Percentiles rank a stretch among this genome's conserved stretches.
Evolutionary conservation across 2,797 vertebrate genomes (phyloP).

Genomic region (Danio kyathit): DNA sequence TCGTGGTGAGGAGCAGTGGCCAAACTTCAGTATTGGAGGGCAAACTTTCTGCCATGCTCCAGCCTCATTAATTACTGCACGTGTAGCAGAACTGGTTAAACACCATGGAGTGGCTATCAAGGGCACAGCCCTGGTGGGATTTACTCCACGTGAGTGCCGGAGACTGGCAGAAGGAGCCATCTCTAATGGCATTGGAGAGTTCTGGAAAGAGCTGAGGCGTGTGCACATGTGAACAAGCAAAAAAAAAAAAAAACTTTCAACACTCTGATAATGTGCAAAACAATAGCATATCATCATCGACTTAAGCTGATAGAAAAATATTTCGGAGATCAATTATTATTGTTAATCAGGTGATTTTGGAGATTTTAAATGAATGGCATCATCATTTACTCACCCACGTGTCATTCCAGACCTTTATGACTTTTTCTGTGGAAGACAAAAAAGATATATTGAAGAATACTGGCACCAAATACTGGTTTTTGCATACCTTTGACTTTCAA

Average conservation of each 20-base stretch:
- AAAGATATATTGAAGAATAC: no score
- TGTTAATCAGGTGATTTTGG: no score
- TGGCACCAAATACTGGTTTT: no score
- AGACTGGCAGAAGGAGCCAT: constrained; percentile 75
- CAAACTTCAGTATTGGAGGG: constrained; percentile 66
- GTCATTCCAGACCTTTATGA: background rate
- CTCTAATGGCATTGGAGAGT: constrained; percentile 71
- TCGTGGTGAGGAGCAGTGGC: constrained; percentile 57
- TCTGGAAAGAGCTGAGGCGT: constrained; percentile 76
- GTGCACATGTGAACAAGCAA: constrained; percentile 74
- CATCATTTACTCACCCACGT: background rate
- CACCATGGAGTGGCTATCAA: constrained; percentile 64
- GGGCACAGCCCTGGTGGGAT: constrained; percentile 77
- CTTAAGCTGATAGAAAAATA: no score
- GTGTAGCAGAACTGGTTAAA: constrained; percentile 73
- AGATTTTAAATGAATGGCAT: no score
- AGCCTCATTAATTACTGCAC: constrained; percentile 71
- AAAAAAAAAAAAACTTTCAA: background rate
- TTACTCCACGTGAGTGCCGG: constrained; percentile 78
- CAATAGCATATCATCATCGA: background rate
- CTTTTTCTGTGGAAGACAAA: background rate
- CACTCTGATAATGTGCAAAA: background rate
- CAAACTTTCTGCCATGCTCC: constrained; percentile 73
- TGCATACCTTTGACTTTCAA: no score
- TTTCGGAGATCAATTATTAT: no score